phyloP scores from a whole-genome alignment of 2,888 invertebrate genomes.

The Carabus problematicus region DNA sequence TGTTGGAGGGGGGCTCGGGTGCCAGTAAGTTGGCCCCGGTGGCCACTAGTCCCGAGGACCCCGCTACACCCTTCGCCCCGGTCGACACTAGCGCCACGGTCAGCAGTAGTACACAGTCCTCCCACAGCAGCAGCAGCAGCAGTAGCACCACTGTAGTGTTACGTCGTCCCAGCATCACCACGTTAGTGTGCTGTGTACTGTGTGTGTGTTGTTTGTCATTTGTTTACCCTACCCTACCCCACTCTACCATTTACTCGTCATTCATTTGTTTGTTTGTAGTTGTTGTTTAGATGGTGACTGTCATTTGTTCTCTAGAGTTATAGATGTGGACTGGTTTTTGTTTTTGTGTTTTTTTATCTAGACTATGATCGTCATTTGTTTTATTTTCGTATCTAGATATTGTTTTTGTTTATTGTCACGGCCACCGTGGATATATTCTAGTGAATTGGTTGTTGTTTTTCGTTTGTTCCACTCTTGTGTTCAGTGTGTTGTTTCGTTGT shows the following conservation, averaged over 20 bases:
- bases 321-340: neutral
- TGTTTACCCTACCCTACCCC: too few relatives aligned
- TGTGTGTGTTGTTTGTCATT: too few relatives aligned
- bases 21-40: slow-evolving; percentile 65
- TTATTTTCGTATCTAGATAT: neutral
- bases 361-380: neutral
- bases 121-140: slow-evolving; percentile 21
- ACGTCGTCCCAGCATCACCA: slow-evolving; percentile 65
- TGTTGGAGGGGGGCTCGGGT: slow-evolving; percentile 57
- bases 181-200: slow-evolving; percentile 60
- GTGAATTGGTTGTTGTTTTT: slow-evolving; percentile 1
- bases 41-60: slow-evolving; percentile 64
- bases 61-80: slow-evolving; percentile 52
- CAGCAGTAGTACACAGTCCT: too few relatives aligned
- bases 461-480: slow-evolving; percentile 33
- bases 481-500: neutral
- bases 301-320: too few relatives aligned
- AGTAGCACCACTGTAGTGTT: slow-evolving; percentile 50
- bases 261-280: too few relatives aligned
- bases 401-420: slow-evolving; percentile 3
- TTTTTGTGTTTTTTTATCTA: neutral
- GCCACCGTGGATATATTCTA: neutral
- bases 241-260: too few relatives aligned
- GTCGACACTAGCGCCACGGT: too few relatives aligned
- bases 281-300: too few relatives aligned